Percentiles rank a stretch among this genome's conserved stretches.
Evolutionary conservation across 92 coral and sea anemone species (phyloP).

Genomic region (Porites rus): DNA sequence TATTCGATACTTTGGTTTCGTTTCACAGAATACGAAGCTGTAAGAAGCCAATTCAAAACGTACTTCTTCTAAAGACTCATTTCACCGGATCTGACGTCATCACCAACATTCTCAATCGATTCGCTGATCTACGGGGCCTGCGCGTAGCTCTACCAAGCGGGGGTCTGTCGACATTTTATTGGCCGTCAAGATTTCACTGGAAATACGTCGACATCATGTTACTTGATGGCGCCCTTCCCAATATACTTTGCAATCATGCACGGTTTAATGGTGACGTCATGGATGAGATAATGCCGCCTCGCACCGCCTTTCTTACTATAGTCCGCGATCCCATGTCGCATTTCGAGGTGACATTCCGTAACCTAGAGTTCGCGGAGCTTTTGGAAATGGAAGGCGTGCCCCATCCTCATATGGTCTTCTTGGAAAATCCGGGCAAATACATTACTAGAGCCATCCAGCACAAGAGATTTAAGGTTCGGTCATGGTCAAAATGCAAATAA

Average conservation of each 20-base stretch:
- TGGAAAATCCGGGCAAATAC: slow-evolving; percentile 73
- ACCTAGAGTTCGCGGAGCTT: slow-evolving; percentile 69
- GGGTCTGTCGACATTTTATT: slow-evolving; percentile 93
- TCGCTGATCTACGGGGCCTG: slow-evolving; percentile 90
- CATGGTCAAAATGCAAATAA: too few relatives aligned
- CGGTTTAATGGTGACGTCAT: slow-evolving; percentile 88
- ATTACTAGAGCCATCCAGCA: slow-evolving; percentile 74
- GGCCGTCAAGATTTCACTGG: slow-evolving; percentile 98
- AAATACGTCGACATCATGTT: slow-evolving; percentile 86
- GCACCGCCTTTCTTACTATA: slow-evolving; percentile 81
- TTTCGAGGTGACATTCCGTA: slow-evolving; percentile 79
- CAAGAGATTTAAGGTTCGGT: slow-evolving; percentile 78
- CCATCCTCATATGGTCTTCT: slow-evolving; percentile 75
- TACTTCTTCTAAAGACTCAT: slow-evolving; percentile 93
- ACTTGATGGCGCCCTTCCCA: slow-evolving; percentile 88
- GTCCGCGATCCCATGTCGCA: slow-evolving; percentile 80
- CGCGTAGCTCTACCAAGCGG: slow-evolving; percentile 91
- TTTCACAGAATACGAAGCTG: slow-evolving; percentile 70
- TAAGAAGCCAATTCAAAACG: slow-evolving; percentile 67
- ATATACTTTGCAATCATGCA: slow-evolving; percentile 90
- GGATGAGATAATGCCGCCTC: slow-evolving; percentile 89
- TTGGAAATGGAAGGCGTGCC: slow-evolving; percentile 68
- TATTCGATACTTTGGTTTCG: not conserved
- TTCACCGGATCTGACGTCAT: slow-evolving; percentile 95
- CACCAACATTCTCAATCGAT: slow-evolving; percentile 88